These are phyloP conservation scores for Acanthopleura granulata DNA, from an alignment of 2,888 invertebrate genomes.

Conservation along the genomic window DNA sequence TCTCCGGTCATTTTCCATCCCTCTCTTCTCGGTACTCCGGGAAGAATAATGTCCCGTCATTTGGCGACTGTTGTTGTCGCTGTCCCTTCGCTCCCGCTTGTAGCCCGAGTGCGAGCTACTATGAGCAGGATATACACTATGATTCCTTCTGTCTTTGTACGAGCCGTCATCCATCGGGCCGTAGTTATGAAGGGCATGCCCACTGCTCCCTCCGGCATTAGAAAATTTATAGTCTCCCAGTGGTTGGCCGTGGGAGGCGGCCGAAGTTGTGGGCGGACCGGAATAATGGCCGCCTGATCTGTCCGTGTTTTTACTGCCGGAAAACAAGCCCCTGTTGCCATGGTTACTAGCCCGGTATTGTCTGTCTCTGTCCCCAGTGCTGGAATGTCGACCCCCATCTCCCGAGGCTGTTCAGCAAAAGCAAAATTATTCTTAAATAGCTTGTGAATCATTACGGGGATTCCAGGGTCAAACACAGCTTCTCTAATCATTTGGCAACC, in stretches of 20 bases:
- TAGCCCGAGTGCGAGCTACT: background rate
- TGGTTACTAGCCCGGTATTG: constrained; percentile 11
- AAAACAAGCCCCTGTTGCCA: background rate
- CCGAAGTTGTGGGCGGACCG: background rate
- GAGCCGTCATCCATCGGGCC: background rate
- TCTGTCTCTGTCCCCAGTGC: constrained; percentile 26
- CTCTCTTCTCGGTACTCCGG: background rate
- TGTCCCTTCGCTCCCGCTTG: constrained; percentile 42
- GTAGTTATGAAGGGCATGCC: background rate
- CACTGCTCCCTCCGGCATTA: background rate
- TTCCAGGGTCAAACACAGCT: no score
- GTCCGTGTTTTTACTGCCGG: constrained; percentile 10
- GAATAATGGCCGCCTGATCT: background rate
- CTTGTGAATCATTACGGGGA: no score
- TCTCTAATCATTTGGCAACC: no score
- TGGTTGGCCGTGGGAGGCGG: background rate
- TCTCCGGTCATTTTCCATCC: background rate
- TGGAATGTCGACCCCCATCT: constrained; percentile 36
- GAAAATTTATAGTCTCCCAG: background rate
- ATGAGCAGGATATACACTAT: constrained; percentile 6
- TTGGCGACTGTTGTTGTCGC: constrained; percentile 40
- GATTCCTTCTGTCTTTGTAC: background rate
- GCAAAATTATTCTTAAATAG: background rate
- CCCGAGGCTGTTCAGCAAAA: constrained; percentile 24
- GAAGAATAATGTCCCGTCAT: background rate